A percentile compares a stretch with the other conserved stretches of the same genome.
Evolutionary conservation across 30 jellyfish, hydroid and myxozoan genomes (phyloP).

Genomic region (Pseudorhiza aurosa): DNA sequence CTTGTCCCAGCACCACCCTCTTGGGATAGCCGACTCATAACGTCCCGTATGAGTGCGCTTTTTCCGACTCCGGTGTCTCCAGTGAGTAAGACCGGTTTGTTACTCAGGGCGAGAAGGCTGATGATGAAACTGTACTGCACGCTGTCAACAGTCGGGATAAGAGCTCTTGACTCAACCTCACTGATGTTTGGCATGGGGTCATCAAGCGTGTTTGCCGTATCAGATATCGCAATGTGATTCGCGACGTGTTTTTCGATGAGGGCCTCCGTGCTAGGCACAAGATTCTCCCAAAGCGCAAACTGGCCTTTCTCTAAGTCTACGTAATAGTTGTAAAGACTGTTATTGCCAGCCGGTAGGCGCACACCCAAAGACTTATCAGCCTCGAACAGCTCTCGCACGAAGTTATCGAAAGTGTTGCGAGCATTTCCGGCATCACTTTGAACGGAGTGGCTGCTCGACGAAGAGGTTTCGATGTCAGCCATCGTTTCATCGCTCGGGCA

Average conservation of each 20-base stretch:
- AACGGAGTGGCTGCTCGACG: conserved; percentile 5
- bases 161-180: conserved; percentile 35
- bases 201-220: conserved; percentile 42
- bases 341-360: conserved; percentile 75
- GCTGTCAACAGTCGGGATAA: conserved; percentile 77
- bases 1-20: conserved; percentile 81
- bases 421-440: conserved; percentile 37
- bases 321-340: conserved; percentile 70
- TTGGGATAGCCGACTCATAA: conserved; percentile 63
- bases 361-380: conserved; percentile 43
- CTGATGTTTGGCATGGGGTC: conserved; percentile 60
- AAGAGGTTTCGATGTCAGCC: conserved; percentile 65
- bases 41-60: conserved; percentile 59
- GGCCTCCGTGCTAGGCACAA: conserved; percentile 70
- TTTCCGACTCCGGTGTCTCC: conserved; percentile 89
- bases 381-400: conserved; percentile 74
- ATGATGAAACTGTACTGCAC: conserved; percentile 68
- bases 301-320: conserved; percentile 87
- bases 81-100: conserved; percentile 64
- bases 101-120: conserved; percentile 53
- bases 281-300: conserved; percentile 81
- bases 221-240: conserved; percentile 69
- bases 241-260: conserved; percentile 71
- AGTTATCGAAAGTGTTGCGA: conserved; percentile 67
- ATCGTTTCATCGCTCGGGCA: conserved; percentile 81